Base-by-base conservation (phyloP, 2,888 invertebrate species). In the Drosophila basisetae region DNA sequence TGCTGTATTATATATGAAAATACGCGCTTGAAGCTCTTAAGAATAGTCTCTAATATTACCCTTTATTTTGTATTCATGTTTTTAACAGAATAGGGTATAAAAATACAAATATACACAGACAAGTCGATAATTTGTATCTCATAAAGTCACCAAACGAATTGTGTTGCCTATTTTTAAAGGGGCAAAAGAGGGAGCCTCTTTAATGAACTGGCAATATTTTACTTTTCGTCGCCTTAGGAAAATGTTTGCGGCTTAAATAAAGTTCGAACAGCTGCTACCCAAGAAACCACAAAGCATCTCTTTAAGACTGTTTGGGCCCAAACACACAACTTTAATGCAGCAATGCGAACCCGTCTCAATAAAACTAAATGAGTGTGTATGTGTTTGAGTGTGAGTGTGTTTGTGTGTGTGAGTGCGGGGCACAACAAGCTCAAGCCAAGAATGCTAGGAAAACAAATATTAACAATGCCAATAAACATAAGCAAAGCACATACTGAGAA, bases 391-490 rank as follows among this genome's bases (percentile, higher is more conserved):
- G 56, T 47, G 49, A n/a, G 35, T 50, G n/a, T 37, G 13, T 49
- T 30, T 63, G 16, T 69, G 61, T 68, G 66, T 61, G 79, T 74
- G 76, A 62, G 56, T 43, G 61, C 16, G 68, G 64, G 56, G 22
- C 16, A 25, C 22, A 47, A 47, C 25, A 47, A 47, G 22, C 47
- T 47, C 59, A 81, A 76, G 83, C 80, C 83, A 86, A 89, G 78
- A 83, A 89, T 75, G 75, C 65, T 55, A 68, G 69, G 75, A 53
- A 74, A 79, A 84, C 84, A 84, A 89, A 84, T 89, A 84, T 83
- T 86, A 89, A 84, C 89, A 89, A 84, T 73, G 76, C 89, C 89
- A 84, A 89, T 89, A 89, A 84, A 81, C 81, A 80, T 75, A 76
- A 80, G 80, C 58, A 77, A 80, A 65, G 68, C 63, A 79, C 71